Evolutionary conservation across 2,888 invertebrate genomes (phyloP).

Genomic region (Stenurella melanura): DNA sequence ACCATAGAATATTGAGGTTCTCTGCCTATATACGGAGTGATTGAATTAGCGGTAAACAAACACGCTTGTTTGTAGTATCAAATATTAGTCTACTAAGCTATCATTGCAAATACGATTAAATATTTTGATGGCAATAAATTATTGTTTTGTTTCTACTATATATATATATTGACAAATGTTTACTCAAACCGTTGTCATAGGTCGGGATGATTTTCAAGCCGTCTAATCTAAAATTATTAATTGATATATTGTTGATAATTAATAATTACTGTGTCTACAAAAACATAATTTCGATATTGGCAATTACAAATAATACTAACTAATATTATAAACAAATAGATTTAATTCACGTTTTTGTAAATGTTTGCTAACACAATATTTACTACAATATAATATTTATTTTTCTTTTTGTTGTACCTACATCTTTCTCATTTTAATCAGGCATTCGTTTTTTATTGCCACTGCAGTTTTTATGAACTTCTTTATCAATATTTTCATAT

Average conservation of each 20-base stretch:
- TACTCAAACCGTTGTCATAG: slow-evolving; percentile 55
- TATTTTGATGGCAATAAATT: slow-evolving; percentile 63
- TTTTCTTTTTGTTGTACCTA: slow-evolving; percentile 29
- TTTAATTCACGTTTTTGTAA: slow-evolving; percentile 56
- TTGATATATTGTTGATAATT: slow-evolving; percentile 55
- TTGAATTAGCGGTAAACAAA: slow-evolving; percentile 66
- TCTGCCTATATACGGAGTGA: slow-evolving; percentile 65
- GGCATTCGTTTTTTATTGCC: slow-evolving; percentile 16
- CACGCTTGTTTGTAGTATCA: slow-evolving; percentile 66
- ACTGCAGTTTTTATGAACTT: slow-evolving; percentile 13
- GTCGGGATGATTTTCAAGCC: slow-evolving; percentile 50
- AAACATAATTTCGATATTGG: slow-evolving; percentile 53
- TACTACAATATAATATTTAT: slow-evolving; percentile 52
- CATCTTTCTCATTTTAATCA: slow-evolving; percentile 17
- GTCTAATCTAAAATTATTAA: slow-evolving; percentile 56
- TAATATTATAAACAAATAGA: slow-evolving; percentile 59
- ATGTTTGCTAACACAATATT: slow-evolving; percentile 61
- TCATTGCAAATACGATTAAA: slow-evolving; percentile 66
- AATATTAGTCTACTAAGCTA: slow-evolving; percentile 69
- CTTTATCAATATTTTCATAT: slow-evolving; percentile 5
- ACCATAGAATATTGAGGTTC: slow-evolving; percentile 38
- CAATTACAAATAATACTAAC: slow-evolving; percentile 57
- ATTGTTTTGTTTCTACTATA: slow-evolving; percentile 61
- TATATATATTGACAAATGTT: slow-evolving; percentile 52
- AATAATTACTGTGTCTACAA: slow-evolving; percentile 56